Evolutionary conservation across 2,113 vertebrate species (phyloP).

Genomic region (Morone saxatilis): DNA sequence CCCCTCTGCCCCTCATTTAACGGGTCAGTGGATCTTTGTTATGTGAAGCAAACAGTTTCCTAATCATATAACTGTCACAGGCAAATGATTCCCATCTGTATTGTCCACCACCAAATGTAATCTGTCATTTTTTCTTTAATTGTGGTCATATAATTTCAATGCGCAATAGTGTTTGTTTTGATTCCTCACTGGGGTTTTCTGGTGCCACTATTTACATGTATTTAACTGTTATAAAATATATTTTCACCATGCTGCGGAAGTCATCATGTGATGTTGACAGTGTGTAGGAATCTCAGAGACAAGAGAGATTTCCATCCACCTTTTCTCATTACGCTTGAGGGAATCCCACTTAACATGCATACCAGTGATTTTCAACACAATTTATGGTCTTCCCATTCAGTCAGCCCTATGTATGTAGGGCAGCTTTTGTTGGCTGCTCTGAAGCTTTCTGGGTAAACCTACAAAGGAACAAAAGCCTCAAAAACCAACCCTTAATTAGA

Average conservation of each 20-base stretch:
- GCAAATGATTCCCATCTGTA: constrained; percentile 22
- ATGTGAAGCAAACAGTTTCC: constrained; percentile 60
- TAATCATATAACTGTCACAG: constrained; percentile 42
- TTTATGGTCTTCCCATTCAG: constrained; percentile 64
- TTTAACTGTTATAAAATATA: background rate
- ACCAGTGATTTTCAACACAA: constrained; percentile 58
- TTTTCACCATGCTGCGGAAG: background rate
- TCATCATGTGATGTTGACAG: background rate
- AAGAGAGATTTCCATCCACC: constrained; percentile 21
- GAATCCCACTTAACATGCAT: constrained; percentile 72
- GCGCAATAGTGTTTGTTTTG: background rate
- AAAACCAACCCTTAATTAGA: constrained; percentile 58
- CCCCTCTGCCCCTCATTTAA: constrained; percentile 61
- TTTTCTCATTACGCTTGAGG: constrained; percentile 40
- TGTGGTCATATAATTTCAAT: background rate
- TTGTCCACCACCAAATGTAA: background rate
- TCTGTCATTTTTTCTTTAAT: background rate
- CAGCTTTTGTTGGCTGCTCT: constrained; percentile 76
- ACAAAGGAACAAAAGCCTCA: constrained; percentile 71
- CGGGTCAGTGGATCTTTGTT: constrained; percentile 72
- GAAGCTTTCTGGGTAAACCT: constrained; percentile 48
- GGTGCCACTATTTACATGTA: background rate
- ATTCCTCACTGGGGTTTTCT: background rate
- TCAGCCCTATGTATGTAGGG: constrained; percentile 67
- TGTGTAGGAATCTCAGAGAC: background rate